phyloP scores from a whole-genome alignment of 2,797 vertebrate species.

The Pristis pectinata region DNA sequence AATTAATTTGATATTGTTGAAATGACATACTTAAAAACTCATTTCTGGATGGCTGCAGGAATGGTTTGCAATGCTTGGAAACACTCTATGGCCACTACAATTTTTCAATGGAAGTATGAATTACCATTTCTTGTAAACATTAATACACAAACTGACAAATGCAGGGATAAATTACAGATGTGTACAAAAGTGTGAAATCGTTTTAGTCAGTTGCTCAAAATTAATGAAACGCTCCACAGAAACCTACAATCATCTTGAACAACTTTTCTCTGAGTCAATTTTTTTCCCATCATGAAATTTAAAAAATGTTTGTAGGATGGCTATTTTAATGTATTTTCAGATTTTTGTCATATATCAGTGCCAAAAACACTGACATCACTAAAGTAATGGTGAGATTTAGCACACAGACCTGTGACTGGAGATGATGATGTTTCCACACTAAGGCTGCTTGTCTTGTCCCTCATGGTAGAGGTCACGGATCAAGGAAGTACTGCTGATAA shows the following conservation, averaged over 20 bases:
- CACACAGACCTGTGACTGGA: neutral
- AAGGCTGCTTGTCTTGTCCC: neutral
- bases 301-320: neutral
- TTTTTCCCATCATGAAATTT: neutral
- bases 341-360: neutral
- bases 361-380: neutral
- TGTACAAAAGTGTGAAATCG: neutral
- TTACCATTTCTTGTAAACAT: neutral
- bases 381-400: neutral
- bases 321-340: neutral
- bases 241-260: neutral
- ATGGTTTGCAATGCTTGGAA: neutral
- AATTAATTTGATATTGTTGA: neutral
- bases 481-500: neutral
- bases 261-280: neutral
- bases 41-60: neutral
- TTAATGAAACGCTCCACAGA: neutral
- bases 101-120: neutral
- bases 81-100: neutral
- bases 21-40: neutral
- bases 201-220: neutral
- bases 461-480: neutral
- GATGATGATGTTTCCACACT: too few relatives aligned
- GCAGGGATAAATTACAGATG: constrained; percentile 16
- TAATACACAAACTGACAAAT: neutral